These are phyloP conservation scores for Orthosia cruda DNA, from an alignment of 2,888 invertebrate genomes.

Conservation along the genomic window DNA sequence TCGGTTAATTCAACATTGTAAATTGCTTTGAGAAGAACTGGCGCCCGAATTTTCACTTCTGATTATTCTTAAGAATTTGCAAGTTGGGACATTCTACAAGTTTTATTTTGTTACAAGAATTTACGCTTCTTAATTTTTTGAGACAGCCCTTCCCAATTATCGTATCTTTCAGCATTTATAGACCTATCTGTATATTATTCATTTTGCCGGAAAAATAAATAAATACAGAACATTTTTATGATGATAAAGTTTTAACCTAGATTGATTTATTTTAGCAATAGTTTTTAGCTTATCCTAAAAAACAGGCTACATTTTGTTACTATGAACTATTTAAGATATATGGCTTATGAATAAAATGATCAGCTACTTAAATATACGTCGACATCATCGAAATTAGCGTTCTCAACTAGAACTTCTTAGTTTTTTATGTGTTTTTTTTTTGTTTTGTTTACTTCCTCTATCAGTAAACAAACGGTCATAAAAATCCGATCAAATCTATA, in stretches of 20 bases:
- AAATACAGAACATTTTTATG: background rate
- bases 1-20: constrained; percentile 10
- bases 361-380: constrained; percentile 25
- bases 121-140: background rate
- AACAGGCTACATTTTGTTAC: background rate
- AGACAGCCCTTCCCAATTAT: no score
- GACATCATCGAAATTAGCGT: background rate
- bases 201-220: background rate
- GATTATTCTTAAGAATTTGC: background rate
- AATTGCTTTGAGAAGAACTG: constrained; percentile 11
- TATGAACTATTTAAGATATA: background rate
- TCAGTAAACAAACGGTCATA: constrained; percentile 17
- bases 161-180: background rate
- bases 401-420: constrained; percentile 10
- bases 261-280: background rate
- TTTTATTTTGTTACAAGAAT: background rate
- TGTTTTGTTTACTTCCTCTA: constrained; percentile 18
- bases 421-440: constrained; percentile 19
- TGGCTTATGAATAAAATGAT: background rate
- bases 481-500: constrained; percentile 20
- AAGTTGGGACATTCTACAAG: background rate
- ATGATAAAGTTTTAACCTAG: background rate
- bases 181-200: background rate
- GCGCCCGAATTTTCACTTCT: background rate
- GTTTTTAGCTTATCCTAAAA: background rate